phyloP scores from a whole-genome alignment of 2,797 vertebrate species.

The Pseudopleuronectes americanus region DNA sequence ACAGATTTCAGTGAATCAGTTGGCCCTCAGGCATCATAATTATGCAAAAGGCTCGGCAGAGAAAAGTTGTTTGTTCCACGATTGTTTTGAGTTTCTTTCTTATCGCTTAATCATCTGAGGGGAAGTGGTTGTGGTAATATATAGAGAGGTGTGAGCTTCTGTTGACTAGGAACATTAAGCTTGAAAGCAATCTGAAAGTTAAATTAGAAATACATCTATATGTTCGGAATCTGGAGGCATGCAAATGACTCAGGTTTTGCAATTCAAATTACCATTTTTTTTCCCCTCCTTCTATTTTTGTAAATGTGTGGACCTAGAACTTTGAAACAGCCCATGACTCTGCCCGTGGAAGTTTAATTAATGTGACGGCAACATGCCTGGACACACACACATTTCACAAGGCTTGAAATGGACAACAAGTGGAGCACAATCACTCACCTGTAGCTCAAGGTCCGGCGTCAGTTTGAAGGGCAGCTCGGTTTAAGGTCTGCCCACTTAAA shows the following conservation, averaged over 20 bases:
- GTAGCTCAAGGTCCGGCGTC: conserved; percentile 57
- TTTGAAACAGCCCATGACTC: conserved; percentile 16
- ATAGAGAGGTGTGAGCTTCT: conserved; percentile 64
- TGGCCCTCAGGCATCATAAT: conserved; percentile 84
- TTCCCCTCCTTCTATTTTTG: conserved; percentile 25
- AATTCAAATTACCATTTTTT: conserved; percentile 41
- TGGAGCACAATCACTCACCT: conserved; percentile 67
- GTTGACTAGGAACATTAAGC: conserved; percentile 68
- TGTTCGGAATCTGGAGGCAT: conserved; percentile 54
- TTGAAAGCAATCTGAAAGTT: conserved; percentile 68
- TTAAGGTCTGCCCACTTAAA: conserved; percentile 64
- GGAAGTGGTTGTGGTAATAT: conserved; percentile 64
- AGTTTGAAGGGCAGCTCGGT: conserved; percentile 74
- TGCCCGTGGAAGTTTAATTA: conserved; percentile 1
- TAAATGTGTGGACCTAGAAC: conserved; percentile 20
- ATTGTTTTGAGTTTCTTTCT: conserved; percentile 80
- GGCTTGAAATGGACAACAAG: conserved; percentile 42
- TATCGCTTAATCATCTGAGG: conserved; percentile 76
- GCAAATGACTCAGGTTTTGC: conserved; percentile 61
- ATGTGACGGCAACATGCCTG: conserved; percentile 12
- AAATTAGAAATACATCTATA: conserved; percentile 62
- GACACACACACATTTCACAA: no score
- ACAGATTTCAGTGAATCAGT: conserved; percentile 84
- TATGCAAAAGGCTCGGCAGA: conserved; percentile 81
- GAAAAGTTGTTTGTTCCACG: conserved; percentile 82